Conservation (phyloP, 2,113 vertebrate genomes). For the Tachuris rubrigastra region DNA sequence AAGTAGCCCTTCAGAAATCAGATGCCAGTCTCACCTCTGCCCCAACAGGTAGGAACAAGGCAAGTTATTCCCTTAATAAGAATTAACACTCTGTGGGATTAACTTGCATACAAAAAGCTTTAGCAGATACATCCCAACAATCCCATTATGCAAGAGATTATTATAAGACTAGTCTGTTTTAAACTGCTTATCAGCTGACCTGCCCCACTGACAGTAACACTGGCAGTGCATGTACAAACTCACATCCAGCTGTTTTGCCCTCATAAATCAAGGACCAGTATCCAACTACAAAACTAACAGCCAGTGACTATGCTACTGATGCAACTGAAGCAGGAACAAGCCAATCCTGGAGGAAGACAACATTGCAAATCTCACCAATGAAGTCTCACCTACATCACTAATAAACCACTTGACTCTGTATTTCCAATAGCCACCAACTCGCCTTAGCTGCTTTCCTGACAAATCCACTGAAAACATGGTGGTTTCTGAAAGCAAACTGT, state of each 20-base stretch:
- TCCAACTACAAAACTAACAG: background rate
- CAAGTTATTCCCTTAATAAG: background rate
- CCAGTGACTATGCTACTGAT: accelerated
- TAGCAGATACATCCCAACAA: background rate
- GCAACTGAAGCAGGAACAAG: background rate
- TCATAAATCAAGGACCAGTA: background rate
- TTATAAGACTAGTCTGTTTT: background rate
- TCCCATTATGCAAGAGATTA: background rate
- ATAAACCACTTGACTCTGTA: background rate
- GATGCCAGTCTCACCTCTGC: background rate
- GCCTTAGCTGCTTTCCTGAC: background rate
- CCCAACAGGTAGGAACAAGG: background rate
- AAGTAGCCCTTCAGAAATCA: background rate
- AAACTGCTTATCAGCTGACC: background rate
- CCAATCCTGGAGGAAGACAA: background rate
- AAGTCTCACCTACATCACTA: background rate
- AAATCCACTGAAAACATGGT: background rate
- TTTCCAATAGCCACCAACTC: background rate
- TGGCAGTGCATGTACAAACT: background rate
- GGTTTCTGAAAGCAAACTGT: background rate
- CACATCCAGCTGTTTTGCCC: background rate
- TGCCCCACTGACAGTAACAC: background rate
- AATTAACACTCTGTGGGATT: background rate
- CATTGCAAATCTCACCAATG: background rate
- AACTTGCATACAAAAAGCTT: background rate